Base-by-base conservation (phyloP, 2,113 vertebrate species). In the Ceyx margarethae region DNA sequence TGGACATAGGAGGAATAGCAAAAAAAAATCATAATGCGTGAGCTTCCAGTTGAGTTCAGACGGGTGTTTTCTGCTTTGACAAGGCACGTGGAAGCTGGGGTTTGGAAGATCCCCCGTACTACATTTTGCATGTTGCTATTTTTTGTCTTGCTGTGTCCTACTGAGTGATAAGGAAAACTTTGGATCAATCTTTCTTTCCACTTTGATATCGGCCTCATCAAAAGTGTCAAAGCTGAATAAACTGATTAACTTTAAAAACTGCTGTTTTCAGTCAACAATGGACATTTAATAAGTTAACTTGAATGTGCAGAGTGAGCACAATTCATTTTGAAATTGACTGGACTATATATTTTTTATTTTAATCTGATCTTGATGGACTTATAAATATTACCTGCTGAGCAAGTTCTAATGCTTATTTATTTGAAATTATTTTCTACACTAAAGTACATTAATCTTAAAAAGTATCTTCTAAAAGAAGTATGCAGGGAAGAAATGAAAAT, bases 391-490 rank as follows among this genome's bases (percentile, higher is more conserved):
- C 95, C 97, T 97, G 97, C 96, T 96, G 96, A 97, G 96, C 97
- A 98, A 97, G 96, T 98, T 96, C 96, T 98, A 94, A 96, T 97
- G 97, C 97, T 98, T 98, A 98, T 98, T 98, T 98, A 98, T 98
- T 98, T 98, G 97, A 97, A 97, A 97, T 97, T 96, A 94, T 96
- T 96, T 95, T 96, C 96, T 93, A 96, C 87, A 95, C 94, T 97
- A 97, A 96, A 98, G 96, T 97, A 97, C 93, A 95, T 96, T 97
- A 93, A 96, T 97, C 96, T 97, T 96, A 77, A 97, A 95, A 97
- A 94, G 84, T 95, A 96, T 95, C 87, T 97, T 97, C 96, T 97
- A 91, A 95, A 96, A 96, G 96, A 96, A 96, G 95, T 89, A 84
- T 95, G 82, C 94, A 96, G 95, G 95, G 96, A 96, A 93, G 83